Evolutionary conservation across 2,888 invertebrate genomes (phyloP).

Genomic region (Diabrotica balteata): DNA sequence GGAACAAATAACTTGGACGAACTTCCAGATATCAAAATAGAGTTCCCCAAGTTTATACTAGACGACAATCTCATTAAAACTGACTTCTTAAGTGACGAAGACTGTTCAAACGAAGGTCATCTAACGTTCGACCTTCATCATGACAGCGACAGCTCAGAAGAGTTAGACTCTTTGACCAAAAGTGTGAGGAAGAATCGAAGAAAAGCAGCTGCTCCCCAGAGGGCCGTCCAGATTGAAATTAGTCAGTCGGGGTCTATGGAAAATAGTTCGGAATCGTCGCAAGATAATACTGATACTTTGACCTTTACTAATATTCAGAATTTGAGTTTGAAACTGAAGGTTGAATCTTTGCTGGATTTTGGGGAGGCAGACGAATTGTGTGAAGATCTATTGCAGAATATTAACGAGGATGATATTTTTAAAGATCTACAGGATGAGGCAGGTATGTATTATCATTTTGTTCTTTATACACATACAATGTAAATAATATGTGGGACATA

Average conservation of each 20-base stretch:
- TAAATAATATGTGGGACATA: too few species aligned
- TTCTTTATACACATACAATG: too few species aligned
- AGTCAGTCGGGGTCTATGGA: conserved; percentile 45
- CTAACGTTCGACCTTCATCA: conserved; percentile 39
- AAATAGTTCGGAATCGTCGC: conserved; percentile 52
- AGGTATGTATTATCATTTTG: conserved; percentile 39
- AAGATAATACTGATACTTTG: conserved; percentile 44
- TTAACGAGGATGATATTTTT: conserved; percentile 55
- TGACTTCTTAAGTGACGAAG: conserved; percentile 43
- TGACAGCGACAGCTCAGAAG: conserved; percentile 43
- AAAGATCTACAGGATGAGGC: conserved; percentile 54
- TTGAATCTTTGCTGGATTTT: conserved; percentile 32
- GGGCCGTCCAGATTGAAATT: conserved; percentile 49
- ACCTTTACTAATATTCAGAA: conserved; percentile 35
- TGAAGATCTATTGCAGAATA: conserved; percentile 48
- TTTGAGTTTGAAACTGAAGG: conserved; percentile 32
- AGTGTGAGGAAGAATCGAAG: conserved; percentile 49
- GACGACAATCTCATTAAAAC: conserved; percentile 41
- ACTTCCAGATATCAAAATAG: conserved; percentile 44
- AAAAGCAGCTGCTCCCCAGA: conserved; percentile 54
- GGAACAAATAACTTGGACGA: conserved; percentile 43
- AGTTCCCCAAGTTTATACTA: conserved; percentile 42
- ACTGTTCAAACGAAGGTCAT: conserved; percentile 37
- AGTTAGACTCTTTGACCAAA: conserved; percentile 30
- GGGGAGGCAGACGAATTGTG: conserved; percentile 34